Conservation (phyloP, 2,888 invertebrate species). For the Xanthorhoe designata region DNA sequence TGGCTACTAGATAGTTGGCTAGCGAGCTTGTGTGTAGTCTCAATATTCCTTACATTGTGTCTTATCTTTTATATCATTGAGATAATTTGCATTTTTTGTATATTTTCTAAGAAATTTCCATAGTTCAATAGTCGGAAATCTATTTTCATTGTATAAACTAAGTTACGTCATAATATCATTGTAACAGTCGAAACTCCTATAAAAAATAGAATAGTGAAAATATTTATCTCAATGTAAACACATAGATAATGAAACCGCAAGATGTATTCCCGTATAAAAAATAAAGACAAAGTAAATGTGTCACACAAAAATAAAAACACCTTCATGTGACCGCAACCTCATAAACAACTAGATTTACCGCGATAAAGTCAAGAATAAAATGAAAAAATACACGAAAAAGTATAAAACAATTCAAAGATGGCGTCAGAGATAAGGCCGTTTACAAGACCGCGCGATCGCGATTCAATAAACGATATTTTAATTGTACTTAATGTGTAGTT, state of each 20-base stretch:
- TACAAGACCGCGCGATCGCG: slow-evolving; percentile 43
- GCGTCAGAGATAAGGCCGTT: slow-evolving; percentile 45
- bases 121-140: no score
- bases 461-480: slow-evolving; percentile 45
- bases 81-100: no score
- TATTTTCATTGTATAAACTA: no score
- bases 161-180: no score
- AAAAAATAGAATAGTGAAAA: not conserved
- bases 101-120: no score
- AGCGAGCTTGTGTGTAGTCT: no score
- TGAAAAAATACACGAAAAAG: slow-evolving; percentile 25
- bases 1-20: no score
- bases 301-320: slow-evolving; percentile 21
- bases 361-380: slow-evolving; percentile 28
- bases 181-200: not conserved
- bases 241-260: slow-evolving; percentile 7
- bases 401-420: slow-evolving; percentile 39
- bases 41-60: no score
- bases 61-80: no score
- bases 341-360: slow-evolving; percentile 47
- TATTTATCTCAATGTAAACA: not conserved
- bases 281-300: slow-evolving; percentile 24
- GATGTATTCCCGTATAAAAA: slow-evolving; percentile 12
- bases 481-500: slow-evolving; percentile 41
- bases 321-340: slow-evolving; percentile 33